Evolutionary conservation across 2,888 invertebrate species (phyloP), one percentile per base, ranked within the genome.

Genomic region (Xanthorhoe spadicearia): DNA sequence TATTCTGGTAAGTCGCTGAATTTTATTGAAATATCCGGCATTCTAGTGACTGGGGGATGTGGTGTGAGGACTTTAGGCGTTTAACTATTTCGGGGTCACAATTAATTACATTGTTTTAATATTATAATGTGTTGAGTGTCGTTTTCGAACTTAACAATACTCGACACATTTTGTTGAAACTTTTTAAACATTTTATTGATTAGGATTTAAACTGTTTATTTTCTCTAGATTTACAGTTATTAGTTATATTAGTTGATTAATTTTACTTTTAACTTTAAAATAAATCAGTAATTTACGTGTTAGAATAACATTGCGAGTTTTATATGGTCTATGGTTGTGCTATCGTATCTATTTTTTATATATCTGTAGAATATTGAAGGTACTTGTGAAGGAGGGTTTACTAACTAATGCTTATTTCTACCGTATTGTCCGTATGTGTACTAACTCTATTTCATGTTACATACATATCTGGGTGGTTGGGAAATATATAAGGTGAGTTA

Each of bases 261-360:
- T 87, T 83, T 81, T 88, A 90, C 86, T 88, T 84, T 87, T 85
- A 86, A 82, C 83, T 84, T 43, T 84, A 83, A 84, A 92, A 92
- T 91, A 91, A 93, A 92, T 83, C 85, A 81, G 87, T 88, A 84
- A 86, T 83, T 83, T 85, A 82, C 85, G 83, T 87, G 86, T 89
- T 91, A 89, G 88, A 84, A 81, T 79, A 84, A 74, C 64, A 88
- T 87, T 88, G 87, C 84, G 89, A 86, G 87, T 90, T 90, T 72
- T 92, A 84, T 87, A 80, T 91, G 90, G 90, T 89, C 75, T 84
- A 76, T 88, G 89, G 90, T 89, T 90, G 93, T 92, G 92, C 92
- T 90, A 89, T 91, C 79, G 80, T 83, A 80, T 80, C 73, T 70
- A 55, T 65, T 70, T n/a, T 52, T 65, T 53, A 46, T 57, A 66